These are phyloP conservation scores for Periophthalmus magnuspinnatus DNA, from an alignment of 2,797 vertebrate species.

Conservation along the genomic window DNA sequence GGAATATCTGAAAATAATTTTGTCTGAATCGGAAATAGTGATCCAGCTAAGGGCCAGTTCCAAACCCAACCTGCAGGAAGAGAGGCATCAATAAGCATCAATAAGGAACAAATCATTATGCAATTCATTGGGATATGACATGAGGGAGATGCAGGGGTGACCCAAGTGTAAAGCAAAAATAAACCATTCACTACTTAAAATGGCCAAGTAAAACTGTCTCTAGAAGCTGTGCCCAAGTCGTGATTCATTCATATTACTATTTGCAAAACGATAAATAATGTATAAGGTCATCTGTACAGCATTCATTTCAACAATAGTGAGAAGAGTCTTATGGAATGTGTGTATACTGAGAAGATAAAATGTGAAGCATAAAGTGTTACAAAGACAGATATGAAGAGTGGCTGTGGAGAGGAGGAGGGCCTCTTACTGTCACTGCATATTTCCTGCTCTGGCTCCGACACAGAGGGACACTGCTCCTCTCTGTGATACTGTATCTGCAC, in stretches of 20 bases:
- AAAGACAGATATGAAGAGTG: conserved; percentile 10
- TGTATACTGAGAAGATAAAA: neutral
- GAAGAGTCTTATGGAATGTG: neutral
- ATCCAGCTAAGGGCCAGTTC: too few species aligned
- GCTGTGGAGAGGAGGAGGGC: conserved; percentile 44
- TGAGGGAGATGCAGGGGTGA: too few species aligned
- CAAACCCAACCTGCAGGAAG: too few species aligned
- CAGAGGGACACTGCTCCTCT: conserved; percentile 59
- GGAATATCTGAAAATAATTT: neutral
- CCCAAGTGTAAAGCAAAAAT: too few species aligned
- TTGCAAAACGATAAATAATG: neutral
- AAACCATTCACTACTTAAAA: too few species aligned
- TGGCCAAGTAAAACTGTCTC: too few species aligned
- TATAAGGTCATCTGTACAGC: too few species aligned
- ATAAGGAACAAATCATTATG: too few species aligned
- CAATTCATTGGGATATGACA: too few species aligned
- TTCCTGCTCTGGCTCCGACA: conserved; percentile 55
- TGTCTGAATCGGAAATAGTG: too few species aligned
- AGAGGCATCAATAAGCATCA: too few species aligned
- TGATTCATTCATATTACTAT: neutral
- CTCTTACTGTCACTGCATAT: conserved; percentile 60
- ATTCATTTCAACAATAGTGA: neutral
- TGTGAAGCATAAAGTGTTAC: conserved; percentile 8
- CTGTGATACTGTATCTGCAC: conserved; percentile 69
- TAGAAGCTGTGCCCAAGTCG: too few species aligned